Evolutionary conservation across 2,113 vertebrate genomes (phyloP), one percentile per base, ranked within the genome.

Genomic region (Datnioides undecimradiatus): DNA sequence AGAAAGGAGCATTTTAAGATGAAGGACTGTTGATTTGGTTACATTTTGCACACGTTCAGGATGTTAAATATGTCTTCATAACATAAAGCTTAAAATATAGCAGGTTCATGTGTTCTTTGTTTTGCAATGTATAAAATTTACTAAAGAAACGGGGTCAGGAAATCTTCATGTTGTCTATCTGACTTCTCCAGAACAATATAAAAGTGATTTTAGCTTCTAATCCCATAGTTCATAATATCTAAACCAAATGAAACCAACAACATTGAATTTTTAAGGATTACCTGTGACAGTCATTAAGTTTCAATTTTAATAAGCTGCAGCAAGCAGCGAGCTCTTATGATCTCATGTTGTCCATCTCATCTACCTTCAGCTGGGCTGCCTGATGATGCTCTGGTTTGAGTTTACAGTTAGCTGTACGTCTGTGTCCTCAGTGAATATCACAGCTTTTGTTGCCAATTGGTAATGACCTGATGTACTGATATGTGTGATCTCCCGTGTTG

Each of bases 251-350:
- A 55, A 16, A 57, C 25, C 49, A 41, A 70, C 23, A 38, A 67
- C 1, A 38, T 19, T 23, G 4, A 27, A n/a, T n/a, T n/a, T 27
- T 51, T 51, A 27, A 27, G 52, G 19, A 33, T 70, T 45, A 55
- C 17, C 36, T 8, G 25, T 3, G 11, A 38, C 25, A n/a, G 25
- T 43, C 19, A 57, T 70, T 45, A 43, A 6, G 7, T 10, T 57
- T 33, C 12, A 55, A 51, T 57, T 71, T 71, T 46, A 71, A 46
- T 58, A 34, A 45, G 68, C 3, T 58, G 21, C 25, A 58, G 52
- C 43, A 3, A 41, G 3, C 40, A 49, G 27, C 51, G 25, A 38
- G 19, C 27, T 67, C 9, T 16, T n/a, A 23, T 41, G 25, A 29
- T 40, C 25, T 55, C 49, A 31, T 54, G 27, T 45, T 14, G n/a